Conservation (phyloP, 2,113 vertebrate species). For the Silurus asotus region DNA sequence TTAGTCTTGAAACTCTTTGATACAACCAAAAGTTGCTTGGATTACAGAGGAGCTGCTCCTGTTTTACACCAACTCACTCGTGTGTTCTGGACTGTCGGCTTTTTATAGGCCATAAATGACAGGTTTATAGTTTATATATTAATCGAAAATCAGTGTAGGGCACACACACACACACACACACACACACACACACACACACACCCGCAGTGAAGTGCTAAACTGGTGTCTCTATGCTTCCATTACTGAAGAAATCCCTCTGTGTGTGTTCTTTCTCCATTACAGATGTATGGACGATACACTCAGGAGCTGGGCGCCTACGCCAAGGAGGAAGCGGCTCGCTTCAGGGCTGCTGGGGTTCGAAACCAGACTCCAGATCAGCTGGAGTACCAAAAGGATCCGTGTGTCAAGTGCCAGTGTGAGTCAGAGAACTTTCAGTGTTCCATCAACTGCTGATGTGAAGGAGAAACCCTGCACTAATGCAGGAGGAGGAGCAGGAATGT, state of each 20-base stretch:
- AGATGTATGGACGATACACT: constrained; percentile 98
- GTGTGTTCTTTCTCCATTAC: constrained; percentile 29
- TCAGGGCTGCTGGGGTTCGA: constrained; percentile 73
- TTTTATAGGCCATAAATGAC: too few relatives aligned
- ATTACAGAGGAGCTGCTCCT: too few relatives aligned
- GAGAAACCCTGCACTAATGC: background rate
- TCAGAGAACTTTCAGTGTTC: background rate
- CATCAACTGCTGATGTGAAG: background rate
- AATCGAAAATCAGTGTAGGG: too few relatives aligned
- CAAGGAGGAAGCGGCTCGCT: constrained; percentile 92
- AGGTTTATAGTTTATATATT: too few relatives aligned
- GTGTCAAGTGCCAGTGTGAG: constrained; percentile 85
- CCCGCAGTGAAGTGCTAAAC: background rate
- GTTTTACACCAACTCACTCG: too few relatives aligned
- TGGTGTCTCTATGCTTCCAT: background rate
- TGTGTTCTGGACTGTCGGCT: too few relatives aligned
- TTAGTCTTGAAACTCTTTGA: too few relatives aligned
- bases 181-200: too few relatives aligned
- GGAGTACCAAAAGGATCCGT: constrained; percentile 86
- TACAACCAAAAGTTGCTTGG: too few relatives aligned
- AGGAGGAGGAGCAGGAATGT: background rate
- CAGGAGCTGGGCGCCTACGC: constrained; percentile 94
- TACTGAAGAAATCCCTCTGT: background rate
- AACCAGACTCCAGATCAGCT: constrained; percentile 77
- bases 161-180: too few relatives aligned